These are phyloP conservation scores for Carettochelys insculpta DNA, from an alignment of 2,113 vertebrate genomes.

Conservation along the genomic window DNA sequence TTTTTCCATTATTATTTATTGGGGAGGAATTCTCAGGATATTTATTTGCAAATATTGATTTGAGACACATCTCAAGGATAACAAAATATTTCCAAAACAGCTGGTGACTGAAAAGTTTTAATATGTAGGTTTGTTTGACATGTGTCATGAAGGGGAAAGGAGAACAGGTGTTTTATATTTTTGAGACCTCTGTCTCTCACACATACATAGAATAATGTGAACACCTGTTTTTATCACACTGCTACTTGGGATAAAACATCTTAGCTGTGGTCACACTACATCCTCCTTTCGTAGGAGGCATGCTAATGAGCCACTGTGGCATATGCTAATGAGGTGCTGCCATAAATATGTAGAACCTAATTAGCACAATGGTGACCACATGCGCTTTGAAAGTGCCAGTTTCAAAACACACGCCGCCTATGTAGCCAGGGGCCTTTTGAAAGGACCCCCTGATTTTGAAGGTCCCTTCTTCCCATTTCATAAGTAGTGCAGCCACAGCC, in stretches of 20 bases:
- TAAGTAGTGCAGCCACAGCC: too few species aligned
- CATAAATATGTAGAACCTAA: too few species aligned
- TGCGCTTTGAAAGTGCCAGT: too few species aligned
- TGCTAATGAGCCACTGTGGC: too few species aligned
- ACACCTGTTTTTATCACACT: neutral
- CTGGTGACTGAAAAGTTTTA: neutral
- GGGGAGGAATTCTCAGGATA: neutral
- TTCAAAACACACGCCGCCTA: too few species aligned
- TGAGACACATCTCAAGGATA: neutral
- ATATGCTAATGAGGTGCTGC: too few species aligned
- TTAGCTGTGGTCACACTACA: too few species aligned
- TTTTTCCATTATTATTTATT: neutral
- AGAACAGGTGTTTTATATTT: neutral
- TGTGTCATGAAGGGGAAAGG: neutral
- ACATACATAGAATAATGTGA: neutral
- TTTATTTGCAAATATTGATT: neutral
- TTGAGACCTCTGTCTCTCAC: neutral
- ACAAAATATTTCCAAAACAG: neutral
- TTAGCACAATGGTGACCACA: too few species aligned
- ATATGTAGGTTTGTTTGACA: neutral
- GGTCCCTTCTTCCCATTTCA: too few species aligned
- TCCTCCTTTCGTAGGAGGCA: too few species aligned
- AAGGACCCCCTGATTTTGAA: too few species aligned
- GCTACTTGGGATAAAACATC: neutral
- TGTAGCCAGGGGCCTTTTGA: too few species aligned